Evolutionary conservation across 92 coral and sea anemone genomes (phyloP).

Genomic region (Pocillopora grandis): DNA sequence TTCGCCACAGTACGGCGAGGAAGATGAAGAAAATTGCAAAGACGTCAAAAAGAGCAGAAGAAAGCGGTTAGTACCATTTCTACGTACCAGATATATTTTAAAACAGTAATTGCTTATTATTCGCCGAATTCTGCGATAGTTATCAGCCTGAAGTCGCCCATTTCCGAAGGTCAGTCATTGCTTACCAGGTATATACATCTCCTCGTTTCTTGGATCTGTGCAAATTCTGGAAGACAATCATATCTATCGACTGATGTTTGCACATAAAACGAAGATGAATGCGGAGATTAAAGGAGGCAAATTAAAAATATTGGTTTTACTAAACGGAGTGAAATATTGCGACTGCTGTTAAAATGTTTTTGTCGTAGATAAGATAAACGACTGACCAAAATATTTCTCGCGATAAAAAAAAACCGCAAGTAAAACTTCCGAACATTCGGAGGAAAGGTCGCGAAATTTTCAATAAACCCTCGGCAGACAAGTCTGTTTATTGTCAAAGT

Average conservation of each 20-base stretch:
- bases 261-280: constrained; percentile 3
- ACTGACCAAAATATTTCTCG: not conserved
- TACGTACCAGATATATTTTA: not conserved
- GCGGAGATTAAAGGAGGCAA: constrained; percentile 14
- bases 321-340: not conserved
- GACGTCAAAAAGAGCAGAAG: constrained; percentile 20
- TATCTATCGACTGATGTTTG: constrained; percentile 10
- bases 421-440: not conserved
- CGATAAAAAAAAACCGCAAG: not conserved
- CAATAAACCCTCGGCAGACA: not conserved
- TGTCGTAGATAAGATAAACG: not conserved
- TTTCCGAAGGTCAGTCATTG: not conserved
- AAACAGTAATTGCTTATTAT: not conserved
- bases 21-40: not conserved
- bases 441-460: not conserved
- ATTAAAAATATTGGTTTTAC: constrained; percentile 5
- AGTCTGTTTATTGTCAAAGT: constrained; percentile 15
- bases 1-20: constrained; percentile 7
- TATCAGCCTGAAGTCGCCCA: not conserved
- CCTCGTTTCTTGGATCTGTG: constrained; percentile 4
- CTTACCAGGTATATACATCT: constrained; percentile 3
- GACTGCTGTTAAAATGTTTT: not conserved
- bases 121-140: not conserved
- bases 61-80: constrained; percentile 20
- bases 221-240: constrained; percentile 13